Base-by-base conservation (phyloP, 1,140 invertebrate species). In the Copidosoma floridanum region DNA sequence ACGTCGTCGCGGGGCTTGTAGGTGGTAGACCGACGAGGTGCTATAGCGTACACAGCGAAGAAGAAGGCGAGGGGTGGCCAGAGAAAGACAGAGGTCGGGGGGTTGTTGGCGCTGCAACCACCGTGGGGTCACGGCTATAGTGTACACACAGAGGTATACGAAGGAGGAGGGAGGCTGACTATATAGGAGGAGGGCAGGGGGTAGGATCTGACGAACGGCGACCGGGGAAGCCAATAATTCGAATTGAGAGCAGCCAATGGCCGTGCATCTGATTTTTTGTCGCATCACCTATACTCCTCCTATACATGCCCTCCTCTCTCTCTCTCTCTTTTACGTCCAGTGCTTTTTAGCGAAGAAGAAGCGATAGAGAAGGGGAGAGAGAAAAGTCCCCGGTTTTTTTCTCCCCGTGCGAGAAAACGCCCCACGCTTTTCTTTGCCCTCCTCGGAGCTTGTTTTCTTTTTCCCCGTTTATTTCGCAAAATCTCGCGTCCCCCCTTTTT, bases 171-270 rank as follows among this genome's bases (percentile, higher is more conserved):
- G 41, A 23, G 20, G 48, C 3, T 37, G 32, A 1, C 18, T 12
- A 10, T 29, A 46, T 53, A 64, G 55, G 41, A 58, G 46, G 64
- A 64, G 63, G 66, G 57, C 35, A 55, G 63, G 60, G 60, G 58
- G 65, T 57, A 65, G 62, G 70, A 66, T 73, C 77, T 79, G 77
- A 78, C 76, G 76, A 77, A 78, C 75, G 72, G 70, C 75, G 73
- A 74, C 73, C 69, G 73, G 76, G 75, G 74, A 78, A 78, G 76
- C 76, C 77, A 78, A 78, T 79, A 78, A 79, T 78, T 79, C 76
- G 76, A 78, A 79, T 78, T 78, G 76, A 77, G 76, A 78, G 75
- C 76, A 78, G 77, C 76, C 77, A 79, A 79, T 78, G 76, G 76
- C 76, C 75, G 76, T 74, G 76, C 76, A 78, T 78, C 75, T 78